Base-by-base conservation (phyloP, 2,113 vertebrate species). In the Pachyramphus minor region DNA sequence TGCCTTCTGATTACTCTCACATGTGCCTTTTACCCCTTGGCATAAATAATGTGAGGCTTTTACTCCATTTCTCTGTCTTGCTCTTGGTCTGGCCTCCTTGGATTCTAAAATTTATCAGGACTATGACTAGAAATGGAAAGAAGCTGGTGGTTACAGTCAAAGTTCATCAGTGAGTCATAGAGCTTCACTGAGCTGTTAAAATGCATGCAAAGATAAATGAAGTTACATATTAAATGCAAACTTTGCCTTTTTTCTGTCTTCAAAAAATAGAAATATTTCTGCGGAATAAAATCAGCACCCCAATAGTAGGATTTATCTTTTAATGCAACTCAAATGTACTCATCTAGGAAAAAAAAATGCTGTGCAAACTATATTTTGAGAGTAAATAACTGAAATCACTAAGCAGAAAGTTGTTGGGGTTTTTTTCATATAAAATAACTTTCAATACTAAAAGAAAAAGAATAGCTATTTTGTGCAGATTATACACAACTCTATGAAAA, bases 371-470 rank as follows among this genome's bases (percentile, higher is more conserved):
- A 12, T 66, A 31, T 78, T 64, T 87, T 39, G 27, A n/a, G 27
- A 37, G 7, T 83, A 88, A 88, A 19, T 30, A 7, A 37, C 13
- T 79, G 13, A 85, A 72, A 81, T 59, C 12, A 28, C 8, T 37
- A 14, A 78, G 39, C 1, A 50, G 6, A 15, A 64, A 8, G 2
- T 49, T 42, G 17, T 23, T 42, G 25, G 20, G 20, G 7, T 0
- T 4, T 55, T 69, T 74, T 55, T 23, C 14, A 31, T 6, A n/a
- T 35, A 18, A 62, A 58, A 58, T 44, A 4, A 13, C 45, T 79
- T 10, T 45, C 72, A 59, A 50, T 42, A 45, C 42, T 66, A 62
- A 60, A 84, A 47, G 9, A 3, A 31, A 64, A 87, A 31, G 0
- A 30, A 25, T 45, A 56, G 28, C 3, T 33, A 17, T 44, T 87